These are phyloP conservation scores for Aythya baeri DNA, from an alignment of 2,113 vertebrate genomes.

Conservation along the genomic window DNA sequence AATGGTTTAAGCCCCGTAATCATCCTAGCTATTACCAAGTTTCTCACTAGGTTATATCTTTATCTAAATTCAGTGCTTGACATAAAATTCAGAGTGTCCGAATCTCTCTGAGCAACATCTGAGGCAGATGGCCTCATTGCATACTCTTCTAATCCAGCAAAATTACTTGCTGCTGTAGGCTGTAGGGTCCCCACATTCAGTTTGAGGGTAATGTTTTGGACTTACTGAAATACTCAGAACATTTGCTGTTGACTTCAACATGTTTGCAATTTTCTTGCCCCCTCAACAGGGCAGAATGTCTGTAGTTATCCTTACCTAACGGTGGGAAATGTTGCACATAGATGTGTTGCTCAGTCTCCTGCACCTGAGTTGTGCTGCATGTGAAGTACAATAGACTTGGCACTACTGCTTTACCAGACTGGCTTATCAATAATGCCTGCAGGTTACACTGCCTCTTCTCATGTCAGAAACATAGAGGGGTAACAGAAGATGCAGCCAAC, in stretches of 20 bases:
- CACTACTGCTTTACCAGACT: neutral
- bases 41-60: neutral
- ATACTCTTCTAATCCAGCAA: neutral
- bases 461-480: neutral
- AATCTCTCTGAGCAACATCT: neutral
- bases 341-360: neutral
- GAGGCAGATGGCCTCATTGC: neutral
- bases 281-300: rapidly evolving
- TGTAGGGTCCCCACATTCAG: neutral
- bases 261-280: neutral
- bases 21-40: neutral
- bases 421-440: neutral
- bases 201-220: neutral
- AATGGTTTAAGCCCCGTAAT: neutral
- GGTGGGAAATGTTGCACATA: neutral
- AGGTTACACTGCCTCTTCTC: neutral
- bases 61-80: neutral
- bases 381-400: neutral
- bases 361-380: neutral
- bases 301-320: neutral
- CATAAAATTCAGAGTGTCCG: neutral
- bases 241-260: neutral
- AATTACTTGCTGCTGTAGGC: neutral
- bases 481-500: neutral
- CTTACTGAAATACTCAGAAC: neutral